phyloP scores from a whole-genome alignment of 2,888 invertebrate genomes.

The Euzophera pinguis region DNA sequence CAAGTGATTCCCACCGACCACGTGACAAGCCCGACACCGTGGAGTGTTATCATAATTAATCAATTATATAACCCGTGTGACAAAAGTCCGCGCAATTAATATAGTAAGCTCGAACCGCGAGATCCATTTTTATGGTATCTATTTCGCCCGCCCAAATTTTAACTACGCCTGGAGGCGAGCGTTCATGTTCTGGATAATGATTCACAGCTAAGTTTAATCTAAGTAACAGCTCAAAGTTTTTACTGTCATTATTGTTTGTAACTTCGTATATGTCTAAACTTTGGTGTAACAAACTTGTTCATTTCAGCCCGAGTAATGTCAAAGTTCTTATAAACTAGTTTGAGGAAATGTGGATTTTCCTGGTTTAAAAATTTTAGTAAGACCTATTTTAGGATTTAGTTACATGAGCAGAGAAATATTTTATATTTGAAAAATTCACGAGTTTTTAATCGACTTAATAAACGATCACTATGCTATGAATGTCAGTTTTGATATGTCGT shows the following conservation, averaged over 20 bases:
- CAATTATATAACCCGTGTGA: conserved; percentile 44
- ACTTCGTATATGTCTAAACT: not conserved
- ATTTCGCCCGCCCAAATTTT: not conserved
- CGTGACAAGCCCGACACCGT: conserved; percentile 20
- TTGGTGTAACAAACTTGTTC: conserved; percentile 5
- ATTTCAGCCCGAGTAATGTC: conserved; percentile 3
- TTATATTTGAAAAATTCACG: too few species aligned
- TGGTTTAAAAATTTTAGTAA: not conserved
- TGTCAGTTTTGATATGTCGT: conserved; percentile 18
- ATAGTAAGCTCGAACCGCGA: not conserved
- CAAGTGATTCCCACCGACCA: conserved; percentile 22
- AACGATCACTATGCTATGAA: not conserved
- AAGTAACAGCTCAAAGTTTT: conserved; percentile 14
- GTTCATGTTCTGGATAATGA: not conserved
- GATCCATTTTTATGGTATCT: conserved; percentile 3
- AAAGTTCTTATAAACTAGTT: conserved; percentile 1
- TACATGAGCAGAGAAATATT: too few species aligned
- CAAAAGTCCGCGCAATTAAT: conserved; percentile 6
- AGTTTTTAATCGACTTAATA: too few species aligned
- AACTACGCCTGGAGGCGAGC: not conserved
- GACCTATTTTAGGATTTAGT: too few species aligned
- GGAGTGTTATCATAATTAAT: conserved; percentile 54
- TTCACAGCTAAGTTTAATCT: conserved; percentile 10
- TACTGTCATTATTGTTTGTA: not conserved
- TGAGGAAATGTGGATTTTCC: not conserved